These are phyloP conservation scores for Apotomis turbidana DNA, from an alignment of 2,888 invertebrate species.

Conservation along the genomic window DNA sequence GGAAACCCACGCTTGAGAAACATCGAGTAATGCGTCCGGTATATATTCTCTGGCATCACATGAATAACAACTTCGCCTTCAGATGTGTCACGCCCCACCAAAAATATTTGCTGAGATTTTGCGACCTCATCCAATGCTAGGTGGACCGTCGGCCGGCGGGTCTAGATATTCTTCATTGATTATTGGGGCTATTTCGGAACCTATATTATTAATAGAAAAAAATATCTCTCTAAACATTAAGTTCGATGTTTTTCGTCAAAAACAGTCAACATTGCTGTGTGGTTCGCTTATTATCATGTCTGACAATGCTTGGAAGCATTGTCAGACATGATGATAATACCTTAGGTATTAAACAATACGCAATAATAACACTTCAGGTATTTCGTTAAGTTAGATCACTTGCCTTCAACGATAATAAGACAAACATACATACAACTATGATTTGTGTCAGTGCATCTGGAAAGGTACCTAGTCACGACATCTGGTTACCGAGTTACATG, in stretches of 20 bases:
- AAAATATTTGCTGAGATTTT: neutral
- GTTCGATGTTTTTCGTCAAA: no score
- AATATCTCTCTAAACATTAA: no score
- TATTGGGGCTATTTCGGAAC: neutral
- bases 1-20: slow-evolving; percentile 22
- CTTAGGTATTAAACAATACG: no score
- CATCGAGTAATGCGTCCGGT: slow-evolving; percentile 14
- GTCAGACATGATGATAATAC: no score
- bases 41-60: slow-evolving; percentile 6
- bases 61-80: slow-evolving; percentile 19
- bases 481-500: no score
- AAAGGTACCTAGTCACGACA: no score
- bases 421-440: slow-evolving; percentile 8
- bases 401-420: neutral
- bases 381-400: slow-evolving; percentile 23
- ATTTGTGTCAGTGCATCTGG: neutral
- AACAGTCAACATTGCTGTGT: no score
- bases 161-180: slow-evolving; percentile 13
- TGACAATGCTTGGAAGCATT: no score
- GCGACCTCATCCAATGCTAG: slow-evolving; percentile 11
- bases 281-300: no score
- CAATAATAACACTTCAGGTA: neutral
- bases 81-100: slow-evolving; percentile 9
- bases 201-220: no score
- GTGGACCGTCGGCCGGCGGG: neutral